Conservation (phyloP, 2,113 vertebrate genomes). For the Phalacrocorax aristotelis region DNA sequence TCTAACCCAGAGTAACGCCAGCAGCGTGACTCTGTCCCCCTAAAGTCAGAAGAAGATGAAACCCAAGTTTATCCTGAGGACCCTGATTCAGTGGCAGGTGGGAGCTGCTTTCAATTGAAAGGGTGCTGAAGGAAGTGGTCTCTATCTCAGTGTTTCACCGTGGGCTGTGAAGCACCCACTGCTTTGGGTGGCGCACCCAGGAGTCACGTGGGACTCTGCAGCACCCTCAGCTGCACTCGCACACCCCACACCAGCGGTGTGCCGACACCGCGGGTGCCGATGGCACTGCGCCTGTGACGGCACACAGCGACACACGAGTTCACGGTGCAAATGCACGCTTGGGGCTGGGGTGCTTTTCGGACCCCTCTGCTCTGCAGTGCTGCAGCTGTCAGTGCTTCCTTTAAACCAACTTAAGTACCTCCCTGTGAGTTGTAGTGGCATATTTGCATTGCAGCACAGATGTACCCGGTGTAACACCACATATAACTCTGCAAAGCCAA, state of each 20-base stretch:
- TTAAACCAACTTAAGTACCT: background rate
- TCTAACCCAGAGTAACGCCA: background rate
- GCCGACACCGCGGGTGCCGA: fast-evolving
- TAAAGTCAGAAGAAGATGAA: background rate
- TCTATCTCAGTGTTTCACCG: background rate
- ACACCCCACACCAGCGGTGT: fast-evolving
- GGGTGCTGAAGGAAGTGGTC: background rate
- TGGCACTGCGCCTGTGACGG: background rate
- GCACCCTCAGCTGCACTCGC: background rate
- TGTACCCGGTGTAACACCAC: background rate
- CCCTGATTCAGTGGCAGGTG: background rate
- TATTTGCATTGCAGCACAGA: background rate
- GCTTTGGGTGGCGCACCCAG: background rate
- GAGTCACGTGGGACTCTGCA: background rate
- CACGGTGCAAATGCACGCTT: background rate
- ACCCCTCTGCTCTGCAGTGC: background rate
- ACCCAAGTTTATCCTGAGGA: background rate
- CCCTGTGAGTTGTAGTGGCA: background rate
- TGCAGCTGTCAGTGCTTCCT: background rate
- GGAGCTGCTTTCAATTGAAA: background rate
- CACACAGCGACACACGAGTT: fast-evolving
- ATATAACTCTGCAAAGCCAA: background rate
- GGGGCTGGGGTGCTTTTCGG: background rate
- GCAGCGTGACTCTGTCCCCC: background rate
- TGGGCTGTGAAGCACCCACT: background rate